A percentile compares a stretch with the other conserved stretches of the same genome.
Conservation (phyloP, 2,888 invertebrate genomes). For the Bhutanitis thaidina region DNA sequence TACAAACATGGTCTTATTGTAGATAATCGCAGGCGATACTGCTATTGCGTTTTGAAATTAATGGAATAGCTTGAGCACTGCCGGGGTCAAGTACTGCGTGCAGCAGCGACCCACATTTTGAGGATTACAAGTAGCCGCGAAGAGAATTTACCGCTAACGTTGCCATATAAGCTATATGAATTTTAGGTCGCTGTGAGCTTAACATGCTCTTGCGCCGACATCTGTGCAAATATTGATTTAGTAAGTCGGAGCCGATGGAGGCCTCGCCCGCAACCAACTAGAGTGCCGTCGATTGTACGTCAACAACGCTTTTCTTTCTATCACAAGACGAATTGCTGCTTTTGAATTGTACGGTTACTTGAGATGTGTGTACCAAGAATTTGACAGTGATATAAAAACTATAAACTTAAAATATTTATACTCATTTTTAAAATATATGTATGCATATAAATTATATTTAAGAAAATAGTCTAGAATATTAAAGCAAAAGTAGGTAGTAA, state of each 20-base stretch:
- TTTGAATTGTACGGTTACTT: no score
- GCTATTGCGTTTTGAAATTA: constrained; percentile 39
- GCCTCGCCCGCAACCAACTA: constrained; percentile 38
- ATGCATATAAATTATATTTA: no score
- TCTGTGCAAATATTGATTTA: constrained; percentile 80
- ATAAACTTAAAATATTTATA: no score
- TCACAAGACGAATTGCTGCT: background rate
- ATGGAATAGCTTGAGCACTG: constrained; percentile 64
- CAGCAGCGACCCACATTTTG: constrained; percentile 75
- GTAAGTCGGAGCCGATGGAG: constrained; percentile 70
- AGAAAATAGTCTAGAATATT: no score
- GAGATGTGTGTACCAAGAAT: no score
- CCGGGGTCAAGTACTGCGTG: constrained; percentile 73
- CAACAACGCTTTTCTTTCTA: constrained; percentile 28
- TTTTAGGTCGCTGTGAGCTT: constrained; percentile 78
- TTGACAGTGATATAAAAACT: no score
- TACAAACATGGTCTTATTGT: no score
- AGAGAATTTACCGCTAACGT: constrained; percentile 79
- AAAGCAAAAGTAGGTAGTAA: no score
- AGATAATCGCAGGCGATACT: background rate
- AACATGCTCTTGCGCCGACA: constrained; percentile 77
- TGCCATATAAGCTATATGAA: constrained; percentile 79
- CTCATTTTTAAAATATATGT: no score
- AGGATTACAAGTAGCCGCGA: constrained; percentile 77
- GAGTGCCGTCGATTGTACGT: constrained; percentile 32